phyloP scores from a whole-genome alignment of 1,140 invertebrate species.

The Calliphora vicina region DNA sequence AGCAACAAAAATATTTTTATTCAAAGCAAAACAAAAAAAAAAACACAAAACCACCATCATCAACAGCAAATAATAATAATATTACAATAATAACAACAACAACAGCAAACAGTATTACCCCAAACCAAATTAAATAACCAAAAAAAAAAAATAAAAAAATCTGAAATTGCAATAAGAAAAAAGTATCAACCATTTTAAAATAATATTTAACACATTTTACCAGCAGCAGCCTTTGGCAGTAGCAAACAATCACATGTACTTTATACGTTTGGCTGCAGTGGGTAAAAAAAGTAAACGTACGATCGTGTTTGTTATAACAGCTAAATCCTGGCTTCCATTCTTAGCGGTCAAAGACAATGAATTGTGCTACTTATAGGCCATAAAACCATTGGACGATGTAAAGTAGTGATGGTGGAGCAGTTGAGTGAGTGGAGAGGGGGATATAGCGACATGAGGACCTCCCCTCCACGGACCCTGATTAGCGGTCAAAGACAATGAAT shows the following conservation, averaged over 20 bases:
- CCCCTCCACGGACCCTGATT: too few species aligned
- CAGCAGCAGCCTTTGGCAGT: neutral
- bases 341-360: too few species aligned
- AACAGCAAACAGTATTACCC: neutral
- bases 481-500: too few species aligned
- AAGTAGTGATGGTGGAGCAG: too few species aligned
- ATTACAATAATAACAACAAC: neutral
- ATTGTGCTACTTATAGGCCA: too few species aligned
- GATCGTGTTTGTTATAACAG: too few species aligned
- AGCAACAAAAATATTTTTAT: neutral
- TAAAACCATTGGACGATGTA: too few species aligned
- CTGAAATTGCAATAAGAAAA: neutral
- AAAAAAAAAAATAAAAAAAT: neutral
- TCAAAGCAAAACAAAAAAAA: neutral
- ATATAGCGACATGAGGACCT: too few species aligned
- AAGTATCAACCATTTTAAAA: neutral
- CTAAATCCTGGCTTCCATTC: too few species aligned
- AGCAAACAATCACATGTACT: neutral
- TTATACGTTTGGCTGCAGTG: too few species aligned
- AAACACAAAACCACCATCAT: neutral
- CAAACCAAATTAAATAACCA: conserved; percentile 6
- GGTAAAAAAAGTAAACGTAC: too few species aligned
- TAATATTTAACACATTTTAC: conserved; percentile 6
- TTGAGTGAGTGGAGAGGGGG: too few species aligned
- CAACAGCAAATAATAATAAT: neutral